A percentile compares a stretch with the other conserved stretches of the same genome.
Evolutionary conservation across 2,797 vertebrate genomes (phyloP).

Genomic region (Podarcis lilfordi): DNA sequence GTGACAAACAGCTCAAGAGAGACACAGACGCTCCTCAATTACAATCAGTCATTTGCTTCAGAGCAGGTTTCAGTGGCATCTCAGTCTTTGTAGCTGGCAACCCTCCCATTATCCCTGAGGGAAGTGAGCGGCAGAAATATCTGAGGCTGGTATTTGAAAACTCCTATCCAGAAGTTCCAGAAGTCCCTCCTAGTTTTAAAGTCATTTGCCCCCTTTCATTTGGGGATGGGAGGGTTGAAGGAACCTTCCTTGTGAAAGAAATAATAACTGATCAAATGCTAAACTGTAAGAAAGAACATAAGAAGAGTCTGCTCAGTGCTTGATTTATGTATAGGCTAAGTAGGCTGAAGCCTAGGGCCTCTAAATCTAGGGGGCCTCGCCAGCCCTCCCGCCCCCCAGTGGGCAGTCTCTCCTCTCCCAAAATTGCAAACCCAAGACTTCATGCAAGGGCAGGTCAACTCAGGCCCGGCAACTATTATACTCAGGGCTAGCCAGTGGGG

Average conservation of each 20-base stretch:
- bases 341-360: too few relatives aligned
- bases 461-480: too few relatives aligned
- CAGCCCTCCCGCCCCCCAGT: too few relatives aligned
- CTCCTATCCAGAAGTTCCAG: background rate
- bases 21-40: background rate
- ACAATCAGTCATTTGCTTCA: constrained; percentile 15
- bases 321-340: too few relatives aligned
- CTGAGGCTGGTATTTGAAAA: background rate
- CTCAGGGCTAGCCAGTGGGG: too few relatives aligned
- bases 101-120: background rate
- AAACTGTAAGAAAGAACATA: background rate
- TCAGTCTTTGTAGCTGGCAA: background rate
- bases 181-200: background rate
- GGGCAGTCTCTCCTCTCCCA: too few relatives aligned
- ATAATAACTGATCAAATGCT: background rate
- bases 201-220: background rate
- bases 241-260: background rate
- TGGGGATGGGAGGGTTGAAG: background rate
- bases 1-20: constrained; percentile 14
- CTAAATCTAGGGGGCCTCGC: too few relatives aligned
- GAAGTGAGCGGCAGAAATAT: background rate
- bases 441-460: too few relatives aligned
- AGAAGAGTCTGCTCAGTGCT: too few relatives aligned
- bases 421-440: too few relatives aligned
- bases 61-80: background rate